Percentiles rank a stretch among this genome's conserved stretches.
Evolutionary conservation across 2,797 vertebrate genomes (phyloP).

Genomic region (Schizopygopsis malacanthus): DNA sequence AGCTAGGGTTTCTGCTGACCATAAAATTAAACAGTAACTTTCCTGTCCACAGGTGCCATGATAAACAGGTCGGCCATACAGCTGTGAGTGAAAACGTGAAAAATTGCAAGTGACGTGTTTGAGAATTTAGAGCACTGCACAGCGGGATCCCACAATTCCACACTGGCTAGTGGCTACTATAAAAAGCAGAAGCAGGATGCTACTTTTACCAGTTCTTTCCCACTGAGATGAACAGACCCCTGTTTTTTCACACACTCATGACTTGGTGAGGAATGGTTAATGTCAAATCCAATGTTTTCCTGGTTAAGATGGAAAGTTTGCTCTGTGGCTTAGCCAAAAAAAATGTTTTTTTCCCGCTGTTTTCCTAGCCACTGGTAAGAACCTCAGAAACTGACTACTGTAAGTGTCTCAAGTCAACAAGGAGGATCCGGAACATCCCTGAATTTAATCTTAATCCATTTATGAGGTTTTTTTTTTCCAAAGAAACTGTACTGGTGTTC

Average conservation of each 20-base stretch:
- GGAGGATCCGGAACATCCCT: slow-evolving; percentile 24
- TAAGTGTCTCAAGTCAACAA: slow-evolving; percentile 38
- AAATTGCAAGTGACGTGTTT: slow-evolving; percentile 54
- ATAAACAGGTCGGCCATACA: slow-evolving; percentile 51
- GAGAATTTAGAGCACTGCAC: slow-evolving; percentile 58
- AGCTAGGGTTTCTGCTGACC: slow-evolving; percentile 46
- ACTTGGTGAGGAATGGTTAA: slow-evolving; percentile 63
- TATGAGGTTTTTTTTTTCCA: slow-evolving; percentile 65
- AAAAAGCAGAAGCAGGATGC: slow-evolving; percentile 58
- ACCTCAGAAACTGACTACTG: slow-evolving; percentile 33
- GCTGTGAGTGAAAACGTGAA: slow-evolving; percentile 48
- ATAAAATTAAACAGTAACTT: slow-evolving; percentile 52
- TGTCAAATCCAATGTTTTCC: slow-evolving; percentile 60
- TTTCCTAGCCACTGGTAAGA: slow-evolving; percentile 57
- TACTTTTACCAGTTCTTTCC: slow-evolving; percentile 56
- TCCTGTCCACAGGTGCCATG: slow-evolving; percentile 44
- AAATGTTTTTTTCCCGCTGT: slow-evolving; percentile 42
- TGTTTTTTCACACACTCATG: slow-evolving; percentile 47
- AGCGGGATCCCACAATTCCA: slow-evolving; percentile 63
- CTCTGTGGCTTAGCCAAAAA: slow-evolving; percentile 57
- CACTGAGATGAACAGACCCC: slow-evolving; percentile 27
- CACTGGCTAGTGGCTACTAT: slow-evolving; percentile 49
- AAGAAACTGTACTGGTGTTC: slow-evolving; percentile 42
- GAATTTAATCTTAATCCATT: slow-evolving; percentile 67
- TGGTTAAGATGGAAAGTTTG: slow-evolving; percentile 64